A percentile compares a stretch with the other conserved stretches of the same genome.
Conservation (phyloP, 2,797 vertebrate genomes). For the Siniperca scherzeri region DNA sequence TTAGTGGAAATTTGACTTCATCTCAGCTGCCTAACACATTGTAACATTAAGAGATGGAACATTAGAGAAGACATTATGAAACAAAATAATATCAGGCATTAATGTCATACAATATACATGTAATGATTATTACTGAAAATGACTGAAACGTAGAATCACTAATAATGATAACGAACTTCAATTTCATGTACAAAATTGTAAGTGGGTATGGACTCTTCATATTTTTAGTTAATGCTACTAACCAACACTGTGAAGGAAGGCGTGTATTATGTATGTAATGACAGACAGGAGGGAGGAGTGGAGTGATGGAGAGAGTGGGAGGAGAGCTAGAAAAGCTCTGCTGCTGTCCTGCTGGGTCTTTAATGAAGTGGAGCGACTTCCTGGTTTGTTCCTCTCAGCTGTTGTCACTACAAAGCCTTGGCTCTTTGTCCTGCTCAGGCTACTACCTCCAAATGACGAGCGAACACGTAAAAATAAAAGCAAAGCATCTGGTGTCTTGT, state of each 20-base stretch:
- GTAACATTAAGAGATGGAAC: neutral
- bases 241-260: neutral
- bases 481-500: constrained; percentile 71
- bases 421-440: constrained; percentile 71
- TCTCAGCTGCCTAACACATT: neutral
- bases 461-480: constrained; percentile 61
- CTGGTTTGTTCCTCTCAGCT: constrained; percentile 82
- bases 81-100: neutral
- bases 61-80: neutral
- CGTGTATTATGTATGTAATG: constrained; percentile 10
- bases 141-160: no score
- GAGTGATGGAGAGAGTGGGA: constrained; percentile 48
- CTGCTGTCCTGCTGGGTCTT: constrained; percentile 79
- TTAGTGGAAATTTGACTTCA: neutral
- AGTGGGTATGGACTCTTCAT: neutral
- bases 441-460: constrained; percentile 71
- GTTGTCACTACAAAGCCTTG: constrained; percentile 78
- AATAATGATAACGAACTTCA: neutral
- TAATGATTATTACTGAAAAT: neutral
- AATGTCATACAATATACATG: neutral
- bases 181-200: neutral
- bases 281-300: constrained; percentile 59
- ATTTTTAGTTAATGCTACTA: neutral
- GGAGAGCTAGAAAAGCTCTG: constrained; percentile 61
- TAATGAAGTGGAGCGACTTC: constrained; percentile 85